These are phyloP conservation scores for Amitus sp. DNA, from an alignment of 2,888 invertebrate genomes.

Conservation along the genomic window DNA sequence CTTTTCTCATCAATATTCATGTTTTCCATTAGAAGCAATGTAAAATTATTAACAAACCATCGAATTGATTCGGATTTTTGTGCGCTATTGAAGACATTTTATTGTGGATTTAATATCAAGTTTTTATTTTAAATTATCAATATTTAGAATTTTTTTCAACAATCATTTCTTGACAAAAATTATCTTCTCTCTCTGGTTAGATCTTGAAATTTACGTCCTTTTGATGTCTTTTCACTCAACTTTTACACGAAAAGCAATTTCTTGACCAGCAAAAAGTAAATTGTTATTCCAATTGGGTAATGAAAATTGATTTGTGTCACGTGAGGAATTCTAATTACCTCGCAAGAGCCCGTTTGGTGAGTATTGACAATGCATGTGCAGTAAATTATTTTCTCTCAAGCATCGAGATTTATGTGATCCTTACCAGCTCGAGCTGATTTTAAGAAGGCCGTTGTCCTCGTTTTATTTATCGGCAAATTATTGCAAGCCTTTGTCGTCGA, in stretches of 20 bases:
- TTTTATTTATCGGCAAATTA: not conserved
- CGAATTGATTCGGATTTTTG: no score
- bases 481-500: not conserved
- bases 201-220: constrained; percentile 1
- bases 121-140: no score
- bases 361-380: not conserved
- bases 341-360: not conserved
- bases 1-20: no score
- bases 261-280: not conserved
- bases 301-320: constrained; percentile 4
- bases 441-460: no score
- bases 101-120: no score
- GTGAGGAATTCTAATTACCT: not conserved
- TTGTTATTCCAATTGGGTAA: constrained; percentile 4
- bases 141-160: no score
- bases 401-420: not conserved
- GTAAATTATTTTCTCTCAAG: not conserved
- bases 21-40: no score
- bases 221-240: not conserved
- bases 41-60: no score
- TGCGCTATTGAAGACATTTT: no score
- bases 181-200: no score
- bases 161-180: no score
- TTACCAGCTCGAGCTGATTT: not conserved
- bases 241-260: not conserved